Percentiles rank a stretch among this genome's conserved stretches.
phyloP scores from a whole-genome alignment of 2,113 vertebrate genomes.

The Clinocottus analis region DNA sequence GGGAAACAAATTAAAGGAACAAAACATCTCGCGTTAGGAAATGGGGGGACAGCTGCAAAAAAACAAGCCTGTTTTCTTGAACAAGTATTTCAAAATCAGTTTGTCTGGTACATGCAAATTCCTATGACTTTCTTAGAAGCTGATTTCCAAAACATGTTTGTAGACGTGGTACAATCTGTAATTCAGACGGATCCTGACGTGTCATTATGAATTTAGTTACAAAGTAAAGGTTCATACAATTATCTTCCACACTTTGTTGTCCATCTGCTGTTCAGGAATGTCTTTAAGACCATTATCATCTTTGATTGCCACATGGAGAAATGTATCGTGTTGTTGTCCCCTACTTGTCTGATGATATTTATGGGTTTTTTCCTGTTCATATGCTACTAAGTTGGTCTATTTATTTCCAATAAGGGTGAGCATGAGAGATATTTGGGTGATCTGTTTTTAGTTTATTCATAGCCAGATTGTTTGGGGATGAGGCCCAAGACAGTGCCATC shows the following conservation, averaged over 20 bases:
- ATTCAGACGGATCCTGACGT: neutral
- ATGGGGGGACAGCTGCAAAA: neutral
- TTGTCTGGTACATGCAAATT: neutral
- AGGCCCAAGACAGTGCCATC: neutral
- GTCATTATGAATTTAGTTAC: neutral
- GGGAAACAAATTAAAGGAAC: constrained; percentile 7
- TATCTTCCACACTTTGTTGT: neutral
- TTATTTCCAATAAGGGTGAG: neutral
- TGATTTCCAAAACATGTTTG: neutral
- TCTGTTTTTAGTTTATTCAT: neutral
- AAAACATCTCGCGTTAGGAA: neutral
- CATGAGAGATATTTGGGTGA: neutral
- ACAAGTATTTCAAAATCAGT: neutral
- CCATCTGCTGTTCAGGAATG: neutral
- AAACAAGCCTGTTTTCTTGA: neutral
- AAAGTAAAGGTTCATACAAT: neutral
- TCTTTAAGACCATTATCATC: neutral
- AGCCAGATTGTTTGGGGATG: neutral
- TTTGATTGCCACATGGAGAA: neutral
- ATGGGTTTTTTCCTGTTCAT: neutral
- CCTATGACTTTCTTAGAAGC: neutral
- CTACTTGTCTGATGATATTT: neutral
- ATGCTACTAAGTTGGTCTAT: neutral
- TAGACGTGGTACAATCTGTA: neutral
- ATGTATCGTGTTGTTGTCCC: neutral